These are phyloP conservation scores for Lasiommata megera DNA, from an alignment of 2,888 invertebrate species.

Conservation along the genomic window DNA sequence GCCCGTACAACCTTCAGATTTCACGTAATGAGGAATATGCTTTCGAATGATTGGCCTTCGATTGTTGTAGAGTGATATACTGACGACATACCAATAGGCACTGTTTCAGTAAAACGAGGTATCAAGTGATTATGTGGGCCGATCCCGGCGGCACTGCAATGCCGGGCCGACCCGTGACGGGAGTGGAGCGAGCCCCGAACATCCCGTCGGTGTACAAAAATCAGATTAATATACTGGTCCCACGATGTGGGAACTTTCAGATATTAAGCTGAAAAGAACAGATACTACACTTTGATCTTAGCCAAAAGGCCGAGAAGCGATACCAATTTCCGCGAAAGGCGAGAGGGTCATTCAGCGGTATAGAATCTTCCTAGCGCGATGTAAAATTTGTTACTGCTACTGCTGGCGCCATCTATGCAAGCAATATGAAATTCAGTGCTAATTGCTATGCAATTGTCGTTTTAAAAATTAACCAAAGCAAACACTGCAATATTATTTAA, in stretches of 20 bases:
- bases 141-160: slow-evolving; percentile 18
- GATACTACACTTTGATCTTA: slow-evolving; percentile 37
- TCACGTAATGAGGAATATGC: too few species aligned
- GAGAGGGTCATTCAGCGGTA: background rate
- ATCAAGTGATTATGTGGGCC: background rate
- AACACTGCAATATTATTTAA: too few species aligned
- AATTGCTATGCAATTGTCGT: too few species aligned
- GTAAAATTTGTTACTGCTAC: background rate
- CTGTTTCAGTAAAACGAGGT: too few species aligned
- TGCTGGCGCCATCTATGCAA: background rate
- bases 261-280: slow-evolving; percentile 37
- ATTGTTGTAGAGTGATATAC: too few species aligned
- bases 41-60: too few species aligned
- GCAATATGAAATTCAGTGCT: background rate
- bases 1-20: too few species aligned
- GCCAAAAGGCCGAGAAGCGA: slow-evolving; percentile 45
- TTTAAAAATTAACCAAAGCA: too few species aligned
- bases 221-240: slow-evolving; percentile 22
- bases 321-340: background rate
- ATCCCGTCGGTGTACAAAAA: slow-evolving; percentile 13
- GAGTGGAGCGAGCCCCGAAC: slow-evolving; percentile 8
- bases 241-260: slow-evolving; percentile 20
- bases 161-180: slow-evolving; percentile 19
- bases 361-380: slow-evolving; percentile 22
- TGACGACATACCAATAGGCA: too few species aligned